A percentile compares a stretch with the other conserved stretches of the same genome.
Conservation (phyloP, 2,113 vertebrate species). For the Tor tambroides region DNA sequence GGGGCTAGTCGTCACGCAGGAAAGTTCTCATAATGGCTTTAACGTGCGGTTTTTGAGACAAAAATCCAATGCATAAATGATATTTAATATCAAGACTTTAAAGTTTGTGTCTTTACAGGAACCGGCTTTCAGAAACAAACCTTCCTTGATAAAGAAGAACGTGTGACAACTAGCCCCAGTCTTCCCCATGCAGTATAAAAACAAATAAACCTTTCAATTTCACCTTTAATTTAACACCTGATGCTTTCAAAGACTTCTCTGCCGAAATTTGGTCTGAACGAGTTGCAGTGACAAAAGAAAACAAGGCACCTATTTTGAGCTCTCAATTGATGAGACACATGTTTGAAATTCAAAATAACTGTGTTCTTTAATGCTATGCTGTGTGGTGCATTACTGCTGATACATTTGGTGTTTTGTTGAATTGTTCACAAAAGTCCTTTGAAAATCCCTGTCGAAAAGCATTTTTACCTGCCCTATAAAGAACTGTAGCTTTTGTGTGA, state of each 20-base stretch:
- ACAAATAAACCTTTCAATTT: constrained; percentile 37
- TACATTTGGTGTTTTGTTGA: not conserved
- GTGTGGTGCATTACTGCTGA: constrained; percentile 1
- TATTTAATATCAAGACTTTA: not conserved
- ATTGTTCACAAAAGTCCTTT: constrained; percentile 24
- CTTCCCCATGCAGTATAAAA: not conserved
- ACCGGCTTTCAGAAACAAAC: not conserved
- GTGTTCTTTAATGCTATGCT: constrained; percentile 15
- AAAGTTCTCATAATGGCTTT: not conserved
- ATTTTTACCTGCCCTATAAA: constrained; percentile 14
- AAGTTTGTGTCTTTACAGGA: not conserved
- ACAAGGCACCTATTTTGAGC: not conserved
- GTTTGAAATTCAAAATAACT: constrained; percentile 26
- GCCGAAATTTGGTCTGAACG: not conserved
- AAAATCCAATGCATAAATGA: not conserved
- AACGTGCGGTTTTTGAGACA: not conserved
- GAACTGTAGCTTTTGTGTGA: not conserved
- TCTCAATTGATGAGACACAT: not conserved
- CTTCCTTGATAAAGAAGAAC: not conserved
- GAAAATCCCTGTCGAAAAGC: not conserved
- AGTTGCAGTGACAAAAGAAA: constrained; percentile 32
- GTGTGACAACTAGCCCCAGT: constrained; percentile 17
- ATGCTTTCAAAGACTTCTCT: not conserved
- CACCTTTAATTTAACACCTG: constrained; percentile 19
- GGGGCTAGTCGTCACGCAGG: not conserved